Base-by-base conservation (phyloP, 2,797 vertebrate genomes). In the Pampus argenteus region DNA sequence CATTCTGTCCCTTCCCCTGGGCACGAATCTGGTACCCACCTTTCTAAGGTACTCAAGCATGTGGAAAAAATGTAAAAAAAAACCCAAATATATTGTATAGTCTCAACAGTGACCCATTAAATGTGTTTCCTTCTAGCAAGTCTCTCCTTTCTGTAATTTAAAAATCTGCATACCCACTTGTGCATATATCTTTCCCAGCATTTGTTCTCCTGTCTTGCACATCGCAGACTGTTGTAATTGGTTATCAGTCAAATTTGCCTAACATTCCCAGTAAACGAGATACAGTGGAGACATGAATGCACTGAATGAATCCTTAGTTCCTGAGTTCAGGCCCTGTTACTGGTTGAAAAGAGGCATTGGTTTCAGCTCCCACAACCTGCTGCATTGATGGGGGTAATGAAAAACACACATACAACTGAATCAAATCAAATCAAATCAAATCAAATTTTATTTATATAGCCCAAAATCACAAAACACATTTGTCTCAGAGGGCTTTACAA, bases 321-420 rank as follows among this genome's bases (percentile, higher is more conserved):
- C 34, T 17, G 31, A 34, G n/a, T 58, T 51, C 45, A 40, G 55
- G 23, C 29, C 23, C 8, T 38, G 29, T 55, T 47, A 28, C 29
- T 31, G 17, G 5, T 51, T 13, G 14, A 38, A 23, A 49, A 54
- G 14, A 40, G 15, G n/a, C 17, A 48, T 55, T 8, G 0, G 14
- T 71, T 65, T 68, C 50, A 60, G 23, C 70, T 70, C 47, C 49
- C 49, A 40, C 23, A 55, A 20, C 17, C 69, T 83, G 79, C 83
- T 81, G 79, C 40, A 70, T 51, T 25, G 66, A 83, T 67, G 45
- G 40, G 42, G 58, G 6, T 49, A 60, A 66, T 55, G 61, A 81
- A 59, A 83, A 79, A 52, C 58, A 75, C 29, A 29, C 64, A 42
- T 47, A 75, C 22, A 29, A 14, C 22, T 44, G 55, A 69, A n/a